Percentiles rank a stretch among this genome's conserved stretches.
phyloP scores from a whole-genome alignment of 92 coral and sea anemone species.

The Nematostella vectensis region DNA sequence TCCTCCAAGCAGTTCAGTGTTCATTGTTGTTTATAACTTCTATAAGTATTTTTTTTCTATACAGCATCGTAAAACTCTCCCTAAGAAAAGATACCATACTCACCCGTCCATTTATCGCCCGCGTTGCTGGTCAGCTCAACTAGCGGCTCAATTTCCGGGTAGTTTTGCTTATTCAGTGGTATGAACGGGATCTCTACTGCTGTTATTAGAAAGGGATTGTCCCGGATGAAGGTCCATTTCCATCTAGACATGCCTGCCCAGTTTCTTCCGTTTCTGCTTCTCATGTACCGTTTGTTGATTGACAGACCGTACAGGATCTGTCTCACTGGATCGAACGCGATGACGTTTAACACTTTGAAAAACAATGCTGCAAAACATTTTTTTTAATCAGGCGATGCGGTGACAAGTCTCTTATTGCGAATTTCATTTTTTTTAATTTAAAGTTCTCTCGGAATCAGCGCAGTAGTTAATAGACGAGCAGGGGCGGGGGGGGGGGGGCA shows the following conservation, averaged over 20 bases:
- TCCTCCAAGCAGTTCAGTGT: no score
- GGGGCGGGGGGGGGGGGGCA: no score
- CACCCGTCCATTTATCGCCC: not conserved
- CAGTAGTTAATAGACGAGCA: no score
- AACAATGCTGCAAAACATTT: not conserved
- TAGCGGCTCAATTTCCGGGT: not conserved
- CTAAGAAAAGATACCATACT: no score
- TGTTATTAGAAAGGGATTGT: not conserved
- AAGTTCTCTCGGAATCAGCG: no score
- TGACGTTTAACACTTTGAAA: slow-evolving; percentile 7
- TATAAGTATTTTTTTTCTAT: no score
- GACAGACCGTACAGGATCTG: slow-evolving; percentile 10
- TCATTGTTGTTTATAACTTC: no score
- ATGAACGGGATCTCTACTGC: not conserved
- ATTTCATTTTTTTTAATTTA: no score
- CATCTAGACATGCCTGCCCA: no score
- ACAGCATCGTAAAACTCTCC: no score
- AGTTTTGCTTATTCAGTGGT: not conserved
- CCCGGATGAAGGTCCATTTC: not conserved
- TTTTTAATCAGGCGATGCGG: no score
- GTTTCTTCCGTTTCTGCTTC: slow-evolving; percentile 11
- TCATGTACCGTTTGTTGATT: slow-evolving; percentile 5
- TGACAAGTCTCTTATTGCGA: no score
- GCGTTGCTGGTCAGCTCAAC: not conserved
- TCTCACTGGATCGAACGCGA: slow-evolving; percentile 14